Evolutionary conservation across 2,888 invertebrate genomes (phyloP).

Genomic region (Autographa gamma): DNA sequence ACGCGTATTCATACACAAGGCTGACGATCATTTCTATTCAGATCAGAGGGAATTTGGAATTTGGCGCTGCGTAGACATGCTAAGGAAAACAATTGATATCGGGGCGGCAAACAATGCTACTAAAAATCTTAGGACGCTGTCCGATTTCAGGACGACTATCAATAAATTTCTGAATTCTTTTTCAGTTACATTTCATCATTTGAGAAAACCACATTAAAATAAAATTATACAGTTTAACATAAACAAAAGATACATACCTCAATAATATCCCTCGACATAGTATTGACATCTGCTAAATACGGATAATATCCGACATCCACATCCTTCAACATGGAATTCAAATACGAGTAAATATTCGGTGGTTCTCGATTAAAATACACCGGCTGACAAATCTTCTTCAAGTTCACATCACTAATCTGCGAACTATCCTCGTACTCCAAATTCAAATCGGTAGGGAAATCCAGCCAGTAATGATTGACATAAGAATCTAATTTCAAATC

Average conservation of each 20-base stretch:
- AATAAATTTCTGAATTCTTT: neutral
- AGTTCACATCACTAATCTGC: slow-evolving; percentile 88
- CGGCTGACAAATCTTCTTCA: slow-evolving; percentile 90
- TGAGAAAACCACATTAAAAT: neutral
- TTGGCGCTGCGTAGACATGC: too few relatives aligned
- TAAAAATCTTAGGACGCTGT: too few relatives aligned
- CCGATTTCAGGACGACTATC: too few relatives aligned
- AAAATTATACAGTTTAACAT: neutral
- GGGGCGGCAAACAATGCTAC: too few relatives aligned
- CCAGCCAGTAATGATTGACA: slow-evolving; percentile 94
- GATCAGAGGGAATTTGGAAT: too few relatives aligned
- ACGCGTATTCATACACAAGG: too few relatives aligned
- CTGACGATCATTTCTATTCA: too few relatives aligned
- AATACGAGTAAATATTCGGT: slow-evolving; percentile 92
- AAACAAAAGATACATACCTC: slow-evolving; percentile 87
- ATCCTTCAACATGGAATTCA: slow-evolving; percentile 90
- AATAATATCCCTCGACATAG: slow-evolving; percentile 92
- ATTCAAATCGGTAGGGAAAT: slow-evolving; percentile 92
- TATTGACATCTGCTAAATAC: slow-evolving; percentile 92
- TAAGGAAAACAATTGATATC: too few relatives aligned
- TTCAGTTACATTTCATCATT: neutral
- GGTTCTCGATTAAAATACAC: slow-evolving; percentile 90
- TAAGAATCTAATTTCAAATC: slow-evolving; percentile 93
- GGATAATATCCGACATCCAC: slow-evolving; percentile 90
- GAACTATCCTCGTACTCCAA: slow-evolving; percentile 79